Evolutionary conservation across 2,113 vertebrate species (phyloP).

Genomic region (Zosterops japonicus): DNA sequence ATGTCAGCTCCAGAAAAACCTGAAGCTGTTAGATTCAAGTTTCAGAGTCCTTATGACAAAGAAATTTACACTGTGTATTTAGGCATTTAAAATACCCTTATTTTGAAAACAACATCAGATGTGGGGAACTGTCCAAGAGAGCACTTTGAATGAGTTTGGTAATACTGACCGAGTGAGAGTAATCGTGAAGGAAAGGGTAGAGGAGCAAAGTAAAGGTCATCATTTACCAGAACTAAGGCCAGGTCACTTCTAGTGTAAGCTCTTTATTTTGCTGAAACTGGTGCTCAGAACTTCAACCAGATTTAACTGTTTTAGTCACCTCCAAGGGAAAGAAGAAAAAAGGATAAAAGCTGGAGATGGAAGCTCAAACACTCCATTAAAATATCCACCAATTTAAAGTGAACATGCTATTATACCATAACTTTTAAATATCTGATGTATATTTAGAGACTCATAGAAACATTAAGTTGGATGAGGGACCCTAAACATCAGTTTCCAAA

Average conservation of each 20-base stretch:
- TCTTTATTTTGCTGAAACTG: not conserved
- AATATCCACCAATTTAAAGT: not conserved
- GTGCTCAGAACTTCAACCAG: not conserved
- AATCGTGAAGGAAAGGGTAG: not conserved
- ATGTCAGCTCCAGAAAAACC: not conserved
- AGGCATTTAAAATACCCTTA: not conserved
- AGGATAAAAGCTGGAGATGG: not conserved
- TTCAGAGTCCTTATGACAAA: not conserved
- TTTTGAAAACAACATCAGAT: not conserved
- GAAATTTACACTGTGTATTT: not conserved
- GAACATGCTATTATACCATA: not conserved
- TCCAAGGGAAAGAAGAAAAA: not conserved
- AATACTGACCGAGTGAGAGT: not conserved
- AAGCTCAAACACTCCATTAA: not conserved
- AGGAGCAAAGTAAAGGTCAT: not conserved
- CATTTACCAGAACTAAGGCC: not conserved
- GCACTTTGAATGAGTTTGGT: not conserved
- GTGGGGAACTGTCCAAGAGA: not conserved
- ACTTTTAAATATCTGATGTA: not conserved
- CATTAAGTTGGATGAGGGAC: not conserved
- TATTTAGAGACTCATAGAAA: not conserved
- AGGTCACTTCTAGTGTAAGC: not conserved
- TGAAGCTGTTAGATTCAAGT: not conserved
- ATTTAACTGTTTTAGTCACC: not conserved
- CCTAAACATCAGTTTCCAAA: not conserved